Conservation (phyloP, 2,888 invertebrate species). For the Drosophila prolongata region DNA sequence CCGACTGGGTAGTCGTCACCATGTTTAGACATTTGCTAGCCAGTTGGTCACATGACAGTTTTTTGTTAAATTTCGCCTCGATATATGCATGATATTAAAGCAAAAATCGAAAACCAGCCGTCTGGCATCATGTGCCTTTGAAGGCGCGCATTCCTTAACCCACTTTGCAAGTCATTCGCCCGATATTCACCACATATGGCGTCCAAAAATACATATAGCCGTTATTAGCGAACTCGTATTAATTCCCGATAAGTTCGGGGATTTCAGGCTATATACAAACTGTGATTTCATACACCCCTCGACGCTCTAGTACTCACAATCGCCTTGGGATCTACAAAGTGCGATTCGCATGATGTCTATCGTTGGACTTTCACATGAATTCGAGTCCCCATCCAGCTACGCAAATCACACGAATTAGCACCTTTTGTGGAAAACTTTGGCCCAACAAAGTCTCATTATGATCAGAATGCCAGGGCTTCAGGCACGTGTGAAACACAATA, state of each 20-base stretch:
- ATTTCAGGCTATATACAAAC: constrained; percentile 45
- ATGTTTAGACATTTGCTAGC: constrained; percentile 72
- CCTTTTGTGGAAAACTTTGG: constrained; percentile 71
- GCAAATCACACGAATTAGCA: constrained; percentile 61
- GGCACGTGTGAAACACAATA: constrained; percentile 65
- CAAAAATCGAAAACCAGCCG: constrained; percentile 31
- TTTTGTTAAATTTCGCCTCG: constrained; percentile 29
- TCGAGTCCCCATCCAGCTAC: constrained; percentile 6
- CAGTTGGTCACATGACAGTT: constrained; percentile 70
- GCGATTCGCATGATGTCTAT: constrained; percentile 12
- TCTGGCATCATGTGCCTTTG: constrained; percentile 58
- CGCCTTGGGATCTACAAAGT: constrained; percentile 5
- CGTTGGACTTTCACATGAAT: constrained; percentile 32
- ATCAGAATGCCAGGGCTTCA: constrained; percentile 14
- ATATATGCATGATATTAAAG: constrained; percentile 53
- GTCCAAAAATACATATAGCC: constrained; percentile 36
- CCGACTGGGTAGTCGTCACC: constrained; percentile 47
- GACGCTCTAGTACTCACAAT: constrained; percentile 1
- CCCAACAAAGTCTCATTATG: constrained; percentile 58
- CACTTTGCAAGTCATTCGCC: constrained; percentile 64
- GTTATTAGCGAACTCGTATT: constrained; percentile 70
- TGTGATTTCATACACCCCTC: constrained; percentile 37
- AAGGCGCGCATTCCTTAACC: constrained; percentile 62
- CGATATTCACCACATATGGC: constrained; percentile 30
- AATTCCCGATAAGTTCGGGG: constrained; percentile 62